phyloP scores from a whole-genome alignment of 2,888 invertebrate species.

The Bembecia ichneumoniformis region DNA sequence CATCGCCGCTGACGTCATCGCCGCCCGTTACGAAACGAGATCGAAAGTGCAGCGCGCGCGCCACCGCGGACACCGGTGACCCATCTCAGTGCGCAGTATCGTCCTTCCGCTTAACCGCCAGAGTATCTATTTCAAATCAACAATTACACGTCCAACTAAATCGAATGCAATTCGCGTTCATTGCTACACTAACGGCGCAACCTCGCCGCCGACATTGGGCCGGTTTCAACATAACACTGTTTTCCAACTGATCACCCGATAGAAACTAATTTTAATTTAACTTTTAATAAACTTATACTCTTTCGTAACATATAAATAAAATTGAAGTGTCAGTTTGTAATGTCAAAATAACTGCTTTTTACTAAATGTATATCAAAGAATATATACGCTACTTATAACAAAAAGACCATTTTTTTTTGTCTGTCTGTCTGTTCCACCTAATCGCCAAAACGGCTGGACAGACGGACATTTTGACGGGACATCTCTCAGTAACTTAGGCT shows the following conservation, averaged over 20 bases:
- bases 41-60: constrained; percentile 10
- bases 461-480: no score
- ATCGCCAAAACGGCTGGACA: no score
- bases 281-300: no score
- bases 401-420: no score
- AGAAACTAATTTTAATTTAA: constrained; percentile 41
- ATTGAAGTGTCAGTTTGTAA: no score
- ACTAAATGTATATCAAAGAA: no score
- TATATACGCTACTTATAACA: no score
- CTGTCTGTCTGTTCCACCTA: no score
- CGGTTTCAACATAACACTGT: constrained; percentile 31
- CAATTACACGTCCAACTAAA: constrained; percentile 11
- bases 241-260: constrained; percentile 13
- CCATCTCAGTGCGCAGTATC: constrained; percentile 6
- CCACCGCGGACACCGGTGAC: constrained; percentile 8
- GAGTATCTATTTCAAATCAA: constrained; percentile 12
- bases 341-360: no score
- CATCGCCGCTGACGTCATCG: constrained; percentile 15
- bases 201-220: constrained; percentile 34
- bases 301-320: no score
- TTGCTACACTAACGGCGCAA: constrained; percentile 29
- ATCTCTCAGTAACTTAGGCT: no score
- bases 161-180: constrained; percentile 21
- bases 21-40: constrained; percentile 19
- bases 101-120: neutral